Evolutionary conservation across 2,797 vertebrate genomes (phyloP).

Genomic region (Threskiornis aethiopicus): DNA sequence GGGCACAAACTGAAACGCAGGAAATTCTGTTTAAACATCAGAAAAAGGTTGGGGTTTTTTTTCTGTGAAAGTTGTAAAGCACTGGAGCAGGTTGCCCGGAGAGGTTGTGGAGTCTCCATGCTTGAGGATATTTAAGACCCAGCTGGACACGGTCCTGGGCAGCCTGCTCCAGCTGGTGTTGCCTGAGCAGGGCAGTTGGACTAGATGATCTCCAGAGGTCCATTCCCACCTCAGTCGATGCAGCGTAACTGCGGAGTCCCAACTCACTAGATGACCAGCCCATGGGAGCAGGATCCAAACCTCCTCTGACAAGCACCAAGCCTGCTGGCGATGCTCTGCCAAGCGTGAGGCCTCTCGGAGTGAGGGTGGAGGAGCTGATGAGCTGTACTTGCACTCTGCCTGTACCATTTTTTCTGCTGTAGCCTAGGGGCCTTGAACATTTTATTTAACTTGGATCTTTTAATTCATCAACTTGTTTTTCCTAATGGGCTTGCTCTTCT

Average conservation of each 20-base stretch:
- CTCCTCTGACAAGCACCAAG: neutral
- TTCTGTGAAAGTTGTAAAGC: neutral
- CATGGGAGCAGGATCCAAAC: neutral
- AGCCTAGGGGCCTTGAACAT: neutral
- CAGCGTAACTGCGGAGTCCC: neutral
- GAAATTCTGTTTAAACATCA: constrained; percentile 19
- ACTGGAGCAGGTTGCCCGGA: neutral
- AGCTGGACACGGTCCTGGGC: neutral
- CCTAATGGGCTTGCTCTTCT: constrained; percentile 3
- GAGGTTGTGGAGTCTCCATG: neutral
- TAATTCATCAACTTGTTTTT: constrained; percentile 39
- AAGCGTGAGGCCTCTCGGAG: neutral
- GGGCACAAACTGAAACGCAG: constrained; percentile 1
- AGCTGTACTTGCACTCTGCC: neutral
- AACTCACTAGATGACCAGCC: neutral
- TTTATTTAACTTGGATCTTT: constrained; percentile 42
- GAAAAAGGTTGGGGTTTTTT: neutral
- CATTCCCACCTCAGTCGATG: neutral
- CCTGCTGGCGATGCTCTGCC: neutral
- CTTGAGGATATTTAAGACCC: neutral
- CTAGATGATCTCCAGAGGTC: neutral
- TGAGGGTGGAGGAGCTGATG: neutral
- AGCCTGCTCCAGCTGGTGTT: neutral
- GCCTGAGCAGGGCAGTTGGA: neutral
- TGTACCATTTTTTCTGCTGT: neutral